These are phyloP conservation scores for Caenorhabditis brenneri DNA, from an alignment of 1,140 invertebrate genomes.

Conservation along the genomic window DNA sequence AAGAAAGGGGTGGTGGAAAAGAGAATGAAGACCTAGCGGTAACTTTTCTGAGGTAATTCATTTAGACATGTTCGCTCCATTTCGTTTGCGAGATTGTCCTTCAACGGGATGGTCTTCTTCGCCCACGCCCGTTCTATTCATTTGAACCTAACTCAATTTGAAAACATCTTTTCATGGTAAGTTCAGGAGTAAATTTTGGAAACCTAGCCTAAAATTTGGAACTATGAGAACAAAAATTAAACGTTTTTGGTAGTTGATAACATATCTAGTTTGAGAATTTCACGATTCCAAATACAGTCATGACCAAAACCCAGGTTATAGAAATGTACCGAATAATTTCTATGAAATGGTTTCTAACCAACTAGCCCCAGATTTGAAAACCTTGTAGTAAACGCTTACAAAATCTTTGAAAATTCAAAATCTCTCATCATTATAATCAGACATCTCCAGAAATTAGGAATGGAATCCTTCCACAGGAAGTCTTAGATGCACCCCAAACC, in stretches of 20 bases:
- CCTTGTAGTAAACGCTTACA: too few species aligned
- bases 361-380: neutral
- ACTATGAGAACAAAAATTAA: too few species aligned
- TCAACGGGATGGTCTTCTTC: neutral
- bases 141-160: constrained; percentile 33
- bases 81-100: constrained; percentile 35
- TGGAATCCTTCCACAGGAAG: neutral
- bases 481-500: neutral
- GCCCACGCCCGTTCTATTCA: neutral
- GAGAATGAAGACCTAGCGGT: constrained; percentile 27
- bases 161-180: neutral
- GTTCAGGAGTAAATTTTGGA: neutral
- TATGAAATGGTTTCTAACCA: neutral
- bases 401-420: neutral
- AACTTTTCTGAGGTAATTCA: constrained; percentile 43
- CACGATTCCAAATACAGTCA: neutral
- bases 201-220: too few species aligned
- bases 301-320: neutral
- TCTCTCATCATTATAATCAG: neutral
- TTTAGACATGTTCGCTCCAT: constrained; percentile 40
- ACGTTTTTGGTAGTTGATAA: too few species aligned
- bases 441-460: neutral
- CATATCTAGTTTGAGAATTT: too few species aligned
- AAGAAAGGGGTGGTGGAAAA: neutral
- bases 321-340: neutral